Evolutionary conservation across 2,888 invertebrate species (phyloP).

Genomic region (Cepaea hortensis): DNA sequence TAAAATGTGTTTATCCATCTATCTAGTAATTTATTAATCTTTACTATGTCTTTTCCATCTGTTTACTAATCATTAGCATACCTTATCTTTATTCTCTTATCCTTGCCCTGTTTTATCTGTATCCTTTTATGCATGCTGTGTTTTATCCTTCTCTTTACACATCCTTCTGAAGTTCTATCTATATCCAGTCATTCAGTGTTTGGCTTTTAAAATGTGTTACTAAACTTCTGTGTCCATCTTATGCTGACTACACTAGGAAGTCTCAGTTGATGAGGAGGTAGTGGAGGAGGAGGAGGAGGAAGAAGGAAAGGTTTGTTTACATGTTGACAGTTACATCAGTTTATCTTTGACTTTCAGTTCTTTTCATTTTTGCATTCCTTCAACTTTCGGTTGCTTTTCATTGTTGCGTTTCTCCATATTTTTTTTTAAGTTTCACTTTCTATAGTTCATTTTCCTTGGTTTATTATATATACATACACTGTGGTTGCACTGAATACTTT

Average conservation of each 20-base stretch:
- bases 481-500: too few species aligned
- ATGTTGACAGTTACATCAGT: conserved; percentile 5
- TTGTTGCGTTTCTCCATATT: neutral
- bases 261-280: conserved; percentile 47
- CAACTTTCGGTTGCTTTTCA: neutral
- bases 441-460: too few species aligned
- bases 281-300: conserved; percentile 43
- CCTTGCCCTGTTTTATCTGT: neutral
- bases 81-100: neutral
- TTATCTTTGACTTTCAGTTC: neutral
- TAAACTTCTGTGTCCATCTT: neutral
- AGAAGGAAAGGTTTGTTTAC: conserved; percentile 47
- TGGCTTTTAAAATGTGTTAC: neutral
- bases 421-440: too few species aligned
- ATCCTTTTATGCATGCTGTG: neutral
- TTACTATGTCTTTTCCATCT: neutral
- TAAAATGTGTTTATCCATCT: neutral
- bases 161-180: neutral
- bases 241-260: conserved; percentile 29
- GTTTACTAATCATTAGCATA: neutral
- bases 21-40: neutral
- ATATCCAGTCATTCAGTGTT: neutral
- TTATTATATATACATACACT: too few species aligned
- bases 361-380: neutral
- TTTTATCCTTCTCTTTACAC: neutral